Base-by-base conservation (phyloP, 1,140 invertebrate genomes). In the Drosophila paulistorum region DNA sequence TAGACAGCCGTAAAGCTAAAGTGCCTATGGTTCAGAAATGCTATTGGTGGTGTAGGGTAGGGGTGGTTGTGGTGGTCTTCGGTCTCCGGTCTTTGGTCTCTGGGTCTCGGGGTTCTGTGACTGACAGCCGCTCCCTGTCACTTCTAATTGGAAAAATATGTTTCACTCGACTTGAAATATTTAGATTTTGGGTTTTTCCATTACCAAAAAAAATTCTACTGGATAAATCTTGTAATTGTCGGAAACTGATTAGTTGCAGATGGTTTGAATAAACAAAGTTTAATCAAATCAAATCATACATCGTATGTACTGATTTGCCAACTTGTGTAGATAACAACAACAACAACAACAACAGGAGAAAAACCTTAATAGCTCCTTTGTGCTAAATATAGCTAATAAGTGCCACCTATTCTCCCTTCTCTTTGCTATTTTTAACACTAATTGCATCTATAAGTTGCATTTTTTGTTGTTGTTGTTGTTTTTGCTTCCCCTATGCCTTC, bases 111-210 rank as follows among this genome's bases (percentile, higher is more conserved):
- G 17, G 45, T 48, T 48, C 14, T 48, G 45, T 58, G 57, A 59
- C 33, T 59, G 57, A 59, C 57, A 59, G 57, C 55, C 55, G 30
- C 57, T 59, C 57, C 26, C 57, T 59, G 57, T 14, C 57, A 59
- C 14, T 59, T 59, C 57, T 59, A 59, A 59, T 59, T 59, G 57
- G n/a, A 37, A 59, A 59, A 59, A 59, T 59, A 59, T 59, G 57
- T 37, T 37, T 11, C 4, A 17, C 30, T 37, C 57, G 7, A 35
- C n/a, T 58, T 35, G 17, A 59, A 37, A 51, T 23, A 51, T 51
- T 20, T 51, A 20, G 17, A 23, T 51, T 51, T 48, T 2, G 3
- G 14, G 7, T 23, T 51, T 37, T 59, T 59, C 30, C 30, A 51
- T 51, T 48, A 48, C 13, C 30, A 58, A 30, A 58, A 58, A 30